Evolutionary conservation across 2,113 vertebrate genomes (phyloP).

Genomic region (Pseudonaja textilis): DNA sequence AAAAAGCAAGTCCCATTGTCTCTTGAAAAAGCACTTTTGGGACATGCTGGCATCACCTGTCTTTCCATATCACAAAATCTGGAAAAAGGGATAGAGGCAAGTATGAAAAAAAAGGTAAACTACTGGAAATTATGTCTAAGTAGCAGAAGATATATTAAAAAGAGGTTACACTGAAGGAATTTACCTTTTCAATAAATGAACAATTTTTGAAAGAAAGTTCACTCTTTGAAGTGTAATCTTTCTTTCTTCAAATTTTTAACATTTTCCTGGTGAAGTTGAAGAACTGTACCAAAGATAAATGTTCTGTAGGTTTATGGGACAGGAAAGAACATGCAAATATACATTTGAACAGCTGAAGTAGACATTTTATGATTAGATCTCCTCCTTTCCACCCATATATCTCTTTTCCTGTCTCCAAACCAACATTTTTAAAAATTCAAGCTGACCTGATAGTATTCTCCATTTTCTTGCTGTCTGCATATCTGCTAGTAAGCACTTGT

Average conservation of each 20-base stretch:
- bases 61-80: neutral
- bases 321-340: neutral
- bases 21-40: no score
- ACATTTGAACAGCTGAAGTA: neutral
- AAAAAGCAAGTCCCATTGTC: no score
- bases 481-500: neutral
- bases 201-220: neutral
- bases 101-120: neutral
- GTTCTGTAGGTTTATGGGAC: neutral
- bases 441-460: neutral
- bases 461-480: neutral
- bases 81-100: neutral
- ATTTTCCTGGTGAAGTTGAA: neutral
- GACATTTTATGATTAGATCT: slow-evolving; percentile 32
- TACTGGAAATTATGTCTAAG: neutral
- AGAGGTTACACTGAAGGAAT: neutral
- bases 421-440: neutral
- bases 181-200: neutral
- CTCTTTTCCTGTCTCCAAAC: neutral
- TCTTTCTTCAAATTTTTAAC: no score
- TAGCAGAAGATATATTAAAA: neutral
- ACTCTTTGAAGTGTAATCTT: neutral
- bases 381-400: slow-evolving; percentile 46
- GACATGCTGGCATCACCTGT: neutral
- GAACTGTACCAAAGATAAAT: neutral